Conservation (phyloP, 2,797 vertebrate species). For the Notolepis coatsorum region DNA sequence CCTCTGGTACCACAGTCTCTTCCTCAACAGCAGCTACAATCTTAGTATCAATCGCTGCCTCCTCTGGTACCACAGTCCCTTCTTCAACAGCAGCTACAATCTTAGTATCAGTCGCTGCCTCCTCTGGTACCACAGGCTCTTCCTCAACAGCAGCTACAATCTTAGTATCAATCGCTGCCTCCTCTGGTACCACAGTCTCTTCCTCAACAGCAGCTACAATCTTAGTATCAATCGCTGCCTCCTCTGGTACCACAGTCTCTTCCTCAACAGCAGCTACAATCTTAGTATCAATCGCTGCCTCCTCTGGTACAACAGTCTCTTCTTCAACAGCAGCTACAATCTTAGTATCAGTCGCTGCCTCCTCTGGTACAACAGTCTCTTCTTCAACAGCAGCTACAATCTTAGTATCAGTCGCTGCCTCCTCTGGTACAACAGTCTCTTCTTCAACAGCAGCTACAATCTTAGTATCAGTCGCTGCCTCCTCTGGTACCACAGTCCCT, state of each 20-base stretch:
- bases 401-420: constrained; percentile 16
- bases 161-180: too few relatives aligned
- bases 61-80: constrained; percentile 22
- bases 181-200: too few relatives aligned
- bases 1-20: constrained; percentile 22
- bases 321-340: too few relatives aligned
- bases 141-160: too few relatives aligned
- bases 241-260: constrained; percentile 18
- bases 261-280: neutral
- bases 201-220: constrained; percentile 7
- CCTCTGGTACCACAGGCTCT: neutral
- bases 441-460: neutral
- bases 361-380: too few relatives aligned
- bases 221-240: constrained; percentile 16
- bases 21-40: constrained; percentile 14
- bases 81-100: constrained; percentile 14
- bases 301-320: neutral
- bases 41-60: too few relatives aligned
- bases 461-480: constrained; percentile 3
- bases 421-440: constrained; percentile 18
- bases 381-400: constrained; percentile 6
- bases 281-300: constrained; percentile 5
- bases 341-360: too few relatives aligned
- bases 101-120: too few relatives aligned
- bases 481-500: neutral